Percentiles rank a stretch among this genome's conserved stretches.
These are phyloP conservation scores for Cheumatopsyche charites DNA, from an alignment of 1,140 invertebrate genomes.

Conservation along the genomic window DNA sequence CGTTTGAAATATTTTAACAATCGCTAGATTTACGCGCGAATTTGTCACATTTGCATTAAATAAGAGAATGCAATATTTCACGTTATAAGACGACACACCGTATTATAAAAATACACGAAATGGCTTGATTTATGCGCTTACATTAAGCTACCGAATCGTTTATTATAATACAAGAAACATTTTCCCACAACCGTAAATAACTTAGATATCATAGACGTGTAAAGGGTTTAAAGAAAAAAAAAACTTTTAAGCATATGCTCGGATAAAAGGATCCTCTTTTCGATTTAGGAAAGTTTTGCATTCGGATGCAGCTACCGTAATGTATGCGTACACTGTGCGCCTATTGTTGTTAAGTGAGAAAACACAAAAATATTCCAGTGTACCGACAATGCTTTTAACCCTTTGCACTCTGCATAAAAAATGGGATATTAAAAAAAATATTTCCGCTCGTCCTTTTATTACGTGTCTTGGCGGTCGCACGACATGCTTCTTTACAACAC, in stretches of 20 bases:
- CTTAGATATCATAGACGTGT: conserved; percentile 9
- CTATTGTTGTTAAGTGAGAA: conserved; percentile 45
- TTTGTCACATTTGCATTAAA: background rate
- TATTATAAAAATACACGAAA: background rate
- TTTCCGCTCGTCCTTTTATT: too few species aligned
- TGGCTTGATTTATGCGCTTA: conserved; percentile 29
- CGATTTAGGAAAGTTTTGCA: background rate
- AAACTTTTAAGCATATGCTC: too few species aligned
- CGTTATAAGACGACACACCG: too few species aligned
- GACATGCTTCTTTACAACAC: background rate
- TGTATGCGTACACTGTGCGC: conserved; percentile 35
- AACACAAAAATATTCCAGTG: conserved; percentile 25
- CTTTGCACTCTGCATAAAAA: conserved; percentile 22
- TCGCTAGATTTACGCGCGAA: too few species aligned
- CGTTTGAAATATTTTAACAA: too few species aligned
- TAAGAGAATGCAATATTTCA: too few species aligned
- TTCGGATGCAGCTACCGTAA: conserved; percentile 40
- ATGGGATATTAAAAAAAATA: background rate
- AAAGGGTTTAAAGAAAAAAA: background rate
- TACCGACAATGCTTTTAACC: conserved; percentile 36
- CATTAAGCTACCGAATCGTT: conserved; percentile 19
- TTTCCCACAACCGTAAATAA: conserved; percentile 41
- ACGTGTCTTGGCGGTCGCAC: conserved; percentile 26
- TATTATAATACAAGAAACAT: too few species aligned
- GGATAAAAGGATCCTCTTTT: background rate